Evolutionary conservation across 2,797 vertebrate species (phyloP).

Genomic region (Streptopelia turtur): DNA sequence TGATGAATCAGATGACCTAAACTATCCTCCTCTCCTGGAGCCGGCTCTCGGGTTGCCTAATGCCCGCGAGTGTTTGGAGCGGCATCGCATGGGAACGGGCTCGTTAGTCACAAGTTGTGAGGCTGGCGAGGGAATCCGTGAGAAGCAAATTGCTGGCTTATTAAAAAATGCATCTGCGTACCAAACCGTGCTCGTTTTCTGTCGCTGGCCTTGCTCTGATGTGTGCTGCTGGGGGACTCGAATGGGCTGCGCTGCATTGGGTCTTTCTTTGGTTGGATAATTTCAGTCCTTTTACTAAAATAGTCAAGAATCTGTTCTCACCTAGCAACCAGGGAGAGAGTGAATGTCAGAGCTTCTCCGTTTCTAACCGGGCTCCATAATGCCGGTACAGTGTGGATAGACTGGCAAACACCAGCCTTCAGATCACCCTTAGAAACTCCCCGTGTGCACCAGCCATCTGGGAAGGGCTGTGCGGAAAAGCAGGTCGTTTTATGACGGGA

Average conservation of each 20-base stretch:
- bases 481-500: constrained; percentile 36
- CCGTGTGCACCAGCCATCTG: constrained; percentile 48
- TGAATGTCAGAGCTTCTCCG: constrained; percentile 37
- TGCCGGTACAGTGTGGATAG: constrained; percentile 24
- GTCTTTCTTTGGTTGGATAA: neutral
- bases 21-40: neutral
- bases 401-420: constrained; percentile 23
- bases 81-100: constrained; percentile 12
- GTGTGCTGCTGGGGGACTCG: constrained; percentile 35
- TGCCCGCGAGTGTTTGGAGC: neutral
- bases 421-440: constrained; percentile 56
- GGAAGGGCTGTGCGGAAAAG: constrained; percentile 41
- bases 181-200: neutral
- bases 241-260: neutral
- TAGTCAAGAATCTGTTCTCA: constrained; percentile 57
- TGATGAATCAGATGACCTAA: constrained; percentile 39
- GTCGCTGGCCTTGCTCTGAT: neutral
- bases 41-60: neutral
- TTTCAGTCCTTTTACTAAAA: constrained; percentile 39
- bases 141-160: constrained; percentile 51
- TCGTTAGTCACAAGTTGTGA: neutral
- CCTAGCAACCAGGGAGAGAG: constrained; percentile 62
- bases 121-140: constrained; percentile 41
- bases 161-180: neutral
- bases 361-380: constrained; percentile 38